phyloP scores from a whole-genome alignment of 2,888 invertebrate species.

The Polymixis lichenea region DNA sequence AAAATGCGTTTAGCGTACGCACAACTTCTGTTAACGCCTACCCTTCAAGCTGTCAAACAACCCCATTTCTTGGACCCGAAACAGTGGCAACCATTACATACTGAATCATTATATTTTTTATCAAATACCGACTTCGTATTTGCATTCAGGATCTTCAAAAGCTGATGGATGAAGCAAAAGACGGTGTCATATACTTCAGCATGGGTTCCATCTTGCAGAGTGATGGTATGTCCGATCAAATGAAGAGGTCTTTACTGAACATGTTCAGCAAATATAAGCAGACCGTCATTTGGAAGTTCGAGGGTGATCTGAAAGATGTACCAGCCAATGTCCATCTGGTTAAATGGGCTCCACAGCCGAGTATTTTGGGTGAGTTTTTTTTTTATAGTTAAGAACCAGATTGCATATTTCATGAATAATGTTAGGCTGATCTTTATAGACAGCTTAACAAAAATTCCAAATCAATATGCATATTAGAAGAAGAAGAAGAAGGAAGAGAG shows the following conservation, averaged over 20 bases:
- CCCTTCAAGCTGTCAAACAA: background rate
- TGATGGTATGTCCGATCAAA: slow-evolving; percentile 72
- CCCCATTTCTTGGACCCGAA: background rate
- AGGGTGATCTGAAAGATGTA: slow-evolving; percentile 72
- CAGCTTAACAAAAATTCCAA: too few relatives aligned
- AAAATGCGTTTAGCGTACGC: background rate
- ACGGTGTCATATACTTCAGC: slow-evolving; percentile 80
- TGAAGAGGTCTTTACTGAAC: slow-evolving; percentile 73
- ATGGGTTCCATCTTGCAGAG: slow-evolving; percentile 77
- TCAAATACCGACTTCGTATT: background rate
- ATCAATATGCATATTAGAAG: too few relatives aligned
- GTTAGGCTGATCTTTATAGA: too few relatives aligned
- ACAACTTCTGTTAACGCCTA: too few relatives aligned
- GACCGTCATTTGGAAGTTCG: slow-evolving; percentile 83
- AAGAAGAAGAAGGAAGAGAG: too few relatives aligned
- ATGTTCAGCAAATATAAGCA: slow-evolving; percentile 79
- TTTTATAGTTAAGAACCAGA: background rate
- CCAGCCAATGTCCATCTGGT: slow-evolving; percentile 79
- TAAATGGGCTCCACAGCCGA: slow-evolving; percentile 83
- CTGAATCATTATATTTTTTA: too few relatives aligned
- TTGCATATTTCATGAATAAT: background rate
- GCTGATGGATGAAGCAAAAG: slow-evolving; percentile 74
- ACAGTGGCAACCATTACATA: too few relatives aligned
- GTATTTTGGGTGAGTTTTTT: slow-evolving; percentile 72
- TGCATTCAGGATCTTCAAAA: slow-evolving; percentile 78